These are phyloP conservation scores for Sterna hirundo DNA, from an alignment of 2,113 vertebrate genomes.

Conservation along the genomic window DNA sequence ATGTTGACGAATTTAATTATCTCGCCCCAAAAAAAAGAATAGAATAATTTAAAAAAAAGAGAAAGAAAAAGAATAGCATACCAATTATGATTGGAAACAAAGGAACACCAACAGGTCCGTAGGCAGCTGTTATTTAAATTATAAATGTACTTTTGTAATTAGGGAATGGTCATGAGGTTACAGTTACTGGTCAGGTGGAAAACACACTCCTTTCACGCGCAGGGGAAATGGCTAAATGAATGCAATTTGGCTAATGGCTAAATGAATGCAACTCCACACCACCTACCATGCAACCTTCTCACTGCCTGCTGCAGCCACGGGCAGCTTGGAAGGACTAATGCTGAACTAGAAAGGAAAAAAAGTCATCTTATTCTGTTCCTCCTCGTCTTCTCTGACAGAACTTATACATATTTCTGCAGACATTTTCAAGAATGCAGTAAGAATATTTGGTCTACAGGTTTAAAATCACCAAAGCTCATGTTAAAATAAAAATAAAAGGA, in stretches of 20 bases:
- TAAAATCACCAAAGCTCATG: neutral
- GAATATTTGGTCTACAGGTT: neutral
- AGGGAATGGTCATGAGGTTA: neutral
- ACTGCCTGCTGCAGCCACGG: neutral
- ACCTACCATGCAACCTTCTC: neutral
- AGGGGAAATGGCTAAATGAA: neutral
- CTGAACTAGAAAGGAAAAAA: neutral
- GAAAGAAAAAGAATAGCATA: neutral
- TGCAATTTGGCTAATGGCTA: neutral
- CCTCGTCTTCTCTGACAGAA: neutral
- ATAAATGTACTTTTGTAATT: neutral
- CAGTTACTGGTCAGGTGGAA: neutral
- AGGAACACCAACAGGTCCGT: fast-evolving
- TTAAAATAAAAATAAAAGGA: neutral
- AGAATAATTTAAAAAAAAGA: neutral
- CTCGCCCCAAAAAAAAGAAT: neutral
- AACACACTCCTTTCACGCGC: neutral
- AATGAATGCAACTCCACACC: neutral
- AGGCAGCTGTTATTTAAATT: neutral
- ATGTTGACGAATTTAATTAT: neutral
- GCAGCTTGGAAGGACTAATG: neutral
- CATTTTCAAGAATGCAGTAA: neutral
- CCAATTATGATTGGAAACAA: neutral
- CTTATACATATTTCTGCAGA: neutral
- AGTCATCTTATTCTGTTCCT: neutral